Base-by-base conservation (phyloP, 2,113 vertebrate species). In the Charina bottae region DNA sequence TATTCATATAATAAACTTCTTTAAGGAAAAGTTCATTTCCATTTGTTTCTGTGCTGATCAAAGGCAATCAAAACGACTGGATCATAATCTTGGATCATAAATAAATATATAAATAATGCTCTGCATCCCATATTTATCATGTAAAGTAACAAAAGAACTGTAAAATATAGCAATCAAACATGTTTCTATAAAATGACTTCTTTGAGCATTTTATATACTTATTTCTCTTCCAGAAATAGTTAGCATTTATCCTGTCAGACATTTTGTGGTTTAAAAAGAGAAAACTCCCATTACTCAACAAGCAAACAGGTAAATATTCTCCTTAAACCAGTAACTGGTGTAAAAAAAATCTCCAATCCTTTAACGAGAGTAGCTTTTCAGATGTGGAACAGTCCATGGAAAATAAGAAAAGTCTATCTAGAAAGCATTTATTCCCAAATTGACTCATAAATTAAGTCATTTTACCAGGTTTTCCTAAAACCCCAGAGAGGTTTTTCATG, bases 31-130 rank as follows among this genome's bases (percentile, higher is more conserved):
- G 89, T 54, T 88, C 83, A 60, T 0, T 3, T 72, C 90, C 87
- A 92, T 72, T 60, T 91, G 23, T 95, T 96, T 96, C 90, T 93
- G 93, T 93, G 93, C 95, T 92, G 95, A 86, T 88, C 83, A 89
- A 91, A 94, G 46, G 37, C 89, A 95, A 94, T 83, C 0, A 54
- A 93, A 89, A 62, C 92, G 89, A 89, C 93, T 90, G 87, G 33
- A 24, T 89, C 85, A 3, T 87, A 91, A 85, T 86, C 37, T 62
- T 2, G 0, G 55, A 59, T 56, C 55, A 49, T 64, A 68, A 68
- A 68, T 68, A 68, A 72, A 72, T 72, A 72, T 78, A 42, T 42
- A 42, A 78, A 42, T 10, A 78, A 78, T 78, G 72, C 7, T 42
- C 72, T 78, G 42, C 42, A 26, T 90, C 83, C 91, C 60, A 15